These are phyloP conservation scores for Pocillopora meandrina DNA, from an alignment of 92 coral and sea anemone genomes.

Conservation along the genomic window DNA sequence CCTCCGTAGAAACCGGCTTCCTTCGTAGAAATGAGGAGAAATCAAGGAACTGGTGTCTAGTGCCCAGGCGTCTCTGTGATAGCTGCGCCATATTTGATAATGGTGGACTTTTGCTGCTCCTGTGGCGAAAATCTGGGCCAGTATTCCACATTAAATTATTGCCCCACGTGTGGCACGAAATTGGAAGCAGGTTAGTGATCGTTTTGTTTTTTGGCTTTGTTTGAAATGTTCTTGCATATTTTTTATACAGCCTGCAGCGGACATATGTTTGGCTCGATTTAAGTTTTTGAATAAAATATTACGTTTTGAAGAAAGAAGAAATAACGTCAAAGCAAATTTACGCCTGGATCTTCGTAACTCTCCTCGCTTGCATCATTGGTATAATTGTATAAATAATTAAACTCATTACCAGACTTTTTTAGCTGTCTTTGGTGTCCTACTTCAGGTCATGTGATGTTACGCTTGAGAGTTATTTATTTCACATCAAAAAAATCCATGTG, in stretches of 20 bases:
- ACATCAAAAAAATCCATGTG: neutral
- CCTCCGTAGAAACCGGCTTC: no score
- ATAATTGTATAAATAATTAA: constrained; percentile 14
- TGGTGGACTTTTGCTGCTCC: no score
- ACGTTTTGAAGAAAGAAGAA: constrained; percentile 33
- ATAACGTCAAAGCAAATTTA: constrained; percentile 21
- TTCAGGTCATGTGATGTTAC: constrained; percentile 2
- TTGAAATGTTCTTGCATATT: constrained; percentile 1
- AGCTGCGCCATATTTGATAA: neutral
- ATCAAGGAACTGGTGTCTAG: neutral
- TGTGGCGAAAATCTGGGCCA: no score
- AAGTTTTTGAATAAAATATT: constrained; percentile 2
- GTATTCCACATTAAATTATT: no score
- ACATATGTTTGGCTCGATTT: constrained; percentile 12
- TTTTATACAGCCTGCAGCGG: neutral
- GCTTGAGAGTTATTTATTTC: neutral
- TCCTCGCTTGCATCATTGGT: constrained; percentile 34
- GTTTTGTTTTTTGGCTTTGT: neutral
- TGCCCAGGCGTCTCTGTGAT: constrained; percentile 8
- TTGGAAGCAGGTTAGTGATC: neutral
- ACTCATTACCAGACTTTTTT: neutral
- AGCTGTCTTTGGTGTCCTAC: constrained; percentile 15
- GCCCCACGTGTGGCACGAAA: neutral
- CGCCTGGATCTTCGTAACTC: constrained; percentile 19
- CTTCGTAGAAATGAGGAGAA: no score